Evolutionary conservation across 53 echinoderm and acorn worm genomes (phyloP), one percentile per base, ranked within the genome.

Genomic region (Mesocentrotus franciscanus): DNA sequence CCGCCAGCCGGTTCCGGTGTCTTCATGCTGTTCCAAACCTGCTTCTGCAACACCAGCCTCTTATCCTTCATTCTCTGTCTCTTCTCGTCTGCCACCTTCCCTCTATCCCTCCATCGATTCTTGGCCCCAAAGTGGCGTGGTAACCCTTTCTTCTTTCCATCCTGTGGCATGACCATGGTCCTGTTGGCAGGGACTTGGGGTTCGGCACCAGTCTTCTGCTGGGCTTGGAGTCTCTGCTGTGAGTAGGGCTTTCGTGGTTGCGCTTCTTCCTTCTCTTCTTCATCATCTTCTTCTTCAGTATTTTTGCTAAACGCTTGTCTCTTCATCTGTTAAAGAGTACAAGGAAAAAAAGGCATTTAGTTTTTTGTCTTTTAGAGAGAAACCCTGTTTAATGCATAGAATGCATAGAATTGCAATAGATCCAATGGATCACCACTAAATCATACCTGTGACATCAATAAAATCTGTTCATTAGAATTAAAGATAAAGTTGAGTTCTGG

Each of bases 71-170:
- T 90, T 92, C 94, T 95, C 94, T 92, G 91, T 68, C 96, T 96
- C 85, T 96, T 96, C 68, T 95, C 97, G 34, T 96, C 97, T 32
- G 78, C 95, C 76, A 91, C 92, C 71, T 97, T 96, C 15, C 98
- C 98, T 78, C 90, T 90, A 76, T 98, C 97, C 90, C 98, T 92
- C 99, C 99, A 99, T 60, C 99, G 84, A 79, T 96, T 96, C 96
- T 99, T 99, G 35, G 96, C 95, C 75, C 94, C 91, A 71, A 97
- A 95, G 90, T 98, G 98, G 84, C 96, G 92, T 42, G 96, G 96
- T 57, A 97, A 83, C 90, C 96, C 96, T 49, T 95, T 95, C 93
- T 96, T 96, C 95, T 90, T 94, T 0, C 93, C 93, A 26, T 89
- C 89, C 39, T 18, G 35, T 59, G 92, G 85, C 60, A 95, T 92